These are phyloP conservation scores for Corbicula japonica DNA, from an alignment of 2,888 invertebrate genomes.

Conservation along the genomic window DNA sequence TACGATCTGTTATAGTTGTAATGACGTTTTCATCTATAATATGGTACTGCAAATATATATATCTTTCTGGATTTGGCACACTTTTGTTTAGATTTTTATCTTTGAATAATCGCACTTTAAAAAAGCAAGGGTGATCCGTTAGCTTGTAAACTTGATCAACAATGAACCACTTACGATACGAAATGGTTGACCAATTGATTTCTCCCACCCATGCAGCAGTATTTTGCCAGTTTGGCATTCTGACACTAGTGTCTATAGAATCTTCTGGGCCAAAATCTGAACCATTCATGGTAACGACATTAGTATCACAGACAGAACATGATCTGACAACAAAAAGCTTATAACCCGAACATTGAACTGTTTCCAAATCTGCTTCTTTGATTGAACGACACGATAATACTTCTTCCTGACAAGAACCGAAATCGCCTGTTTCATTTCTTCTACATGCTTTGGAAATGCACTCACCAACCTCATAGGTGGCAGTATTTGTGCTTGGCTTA, in stretches of 20 bases:
- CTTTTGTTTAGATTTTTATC: not conserved
- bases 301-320: not conserved
- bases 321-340: conserved; percentile 13
- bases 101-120: conserved; percentile 5
- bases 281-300: conserved; percentile 3
- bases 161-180: not conserved
- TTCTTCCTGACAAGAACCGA: conserved; percentile 5
- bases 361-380: conserved; percentile 5
- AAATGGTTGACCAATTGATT: not conserved
- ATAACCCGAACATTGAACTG: conserved; percentile 12
- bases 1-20: not conserved
- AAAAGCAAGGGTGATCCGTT: not conserved
- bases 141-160: not conserved
- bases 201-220: not conserved
- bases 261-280: not conserved
- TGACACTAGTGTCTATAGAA: too few species aligned
- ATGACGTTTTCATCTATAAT: not conserved
- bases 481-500: not conserved
- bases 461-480: conserved; percentile 18
- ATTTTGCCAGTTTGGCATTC: too few species aligned
- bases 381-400: not conserved
- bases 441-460: conserved; percentile 22
- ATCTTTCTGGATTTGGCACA: not conserved
- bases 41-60: not conserved
- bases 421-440: not conserved